Evolutionary conservation across 2,888 invertebrate species (phyloP), one percentile per base, ranked within the genome.

Genomic region (Agriopis marginaria): DNA sequence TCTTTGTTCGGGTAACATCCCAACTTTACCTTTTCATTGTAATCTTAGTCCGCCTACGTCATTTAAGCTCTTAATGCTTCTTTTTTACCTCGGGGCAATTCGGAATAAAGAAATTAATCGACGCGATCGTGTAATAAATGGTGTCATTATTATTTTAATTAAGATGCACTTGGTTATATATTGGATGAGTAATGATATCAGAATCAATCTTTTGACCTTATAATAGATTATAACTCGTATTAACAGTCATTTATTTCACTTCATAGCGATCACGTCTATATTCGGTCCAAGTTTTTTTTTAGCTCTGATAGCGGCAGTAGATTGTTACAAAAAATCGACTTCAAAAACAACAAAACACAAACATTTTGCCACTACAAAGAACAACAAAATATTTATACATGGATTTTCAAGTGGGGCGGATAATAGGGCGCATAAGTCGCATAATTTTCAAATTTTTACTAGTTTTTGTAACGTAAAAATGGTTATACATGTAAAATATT

Each of bases 51-150:
- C 71, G 67, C 68, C 72, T 67, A 70, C 66, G 65, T 68, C 68
- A 70, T 65, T 59, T 66, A 66, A 59, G 53, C 45, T 61, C 39
- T 55, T 66, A 51, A 51, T 51, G 51, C 12, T 17, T 58, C 11
- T 58, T 51, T 50, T 64, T 45, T 65, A 75, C 78, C 77, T 68
- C 60, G 49, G 75, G 81, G 81, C 79, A 64, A 62, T 63, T 64
- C 66, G 56, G 61, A 75, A 83, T 83, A 77, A 80, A 80, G 78
- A 80, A 79, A 83, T 82, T 71, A 81, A 84, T 82, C 79, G 83
- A 70, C 74, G 70, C 66, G 66, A 69, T 54, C 68, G 68, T 59
- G 75, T 79, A 77, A 80, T 79, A 79, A 77, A 81, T 81, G 75
- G 75, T 79, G 70, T 73, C 73, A 79, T 82, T 81, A 79, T 76